Conservation (phyloP, 2,113 vertebrate genomes). For the Naja naja region DNA sequence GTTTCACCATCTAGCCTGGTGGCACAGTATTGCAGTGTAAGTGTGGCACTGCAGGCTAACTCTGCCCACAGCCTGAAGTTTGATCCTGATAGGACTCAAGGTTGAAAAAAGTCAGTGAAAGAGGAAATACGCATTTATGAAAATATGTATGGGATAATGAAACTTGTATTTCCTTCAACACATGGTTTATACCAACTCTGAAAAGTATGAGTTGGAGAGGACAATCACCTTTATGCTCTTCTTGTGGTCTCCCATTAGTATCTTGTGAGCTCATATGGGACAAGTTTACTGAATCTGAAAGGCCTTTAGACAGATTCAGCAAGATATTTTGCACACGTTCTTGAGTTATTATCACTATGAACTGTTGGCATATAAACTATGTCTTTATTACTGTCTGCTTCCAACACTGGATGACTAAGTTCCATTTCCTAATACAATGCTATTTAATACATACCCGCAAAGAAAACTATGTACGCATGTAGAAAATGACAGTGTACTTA, state of each 20-base stretch:
- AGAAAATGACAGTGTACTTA: constrained; percentile 21
- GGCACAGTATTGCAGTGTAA: not conserved
- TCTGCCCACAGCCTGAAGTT: not conserved
- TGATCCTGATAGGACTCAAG: not conserved
- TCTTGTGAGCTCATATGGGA: not conserved
- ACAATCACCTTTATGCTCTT: not conserved
- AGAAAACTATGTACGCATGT: not conserved
- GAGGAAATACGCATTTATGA: not conserved
- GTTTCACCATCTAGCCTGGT: not conserved
- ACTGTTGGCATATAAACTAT: not conserved
- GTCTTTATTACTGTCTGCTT: not conserved
- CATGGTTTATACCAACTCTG: not conserved
- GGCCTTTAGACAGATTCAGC: not conserved
- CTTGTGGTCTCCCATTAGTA: not conserved
- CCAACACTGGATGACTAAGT: not conserved
- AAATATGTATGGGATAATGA: not conserved
- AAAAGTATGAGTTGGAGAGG: not conserved
- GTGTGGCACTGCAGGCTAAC: not conserved
- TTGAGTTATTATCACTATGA: not conserved
- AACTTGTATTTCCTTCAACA: not conserved
- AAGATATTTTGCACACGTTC: not conserved
- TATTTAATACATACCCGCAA: not conserved
- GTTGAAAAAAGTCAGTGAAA: not conserved
- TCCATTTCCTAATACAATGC: not conserved
- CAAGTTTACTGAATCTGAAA: not conserved